A percentile compares a stretch with the other conserved stretches of the same genome.
Conservation (phyloP, 2,113 vertebrate species). For the Phyllostomus hastatus region DNA sequence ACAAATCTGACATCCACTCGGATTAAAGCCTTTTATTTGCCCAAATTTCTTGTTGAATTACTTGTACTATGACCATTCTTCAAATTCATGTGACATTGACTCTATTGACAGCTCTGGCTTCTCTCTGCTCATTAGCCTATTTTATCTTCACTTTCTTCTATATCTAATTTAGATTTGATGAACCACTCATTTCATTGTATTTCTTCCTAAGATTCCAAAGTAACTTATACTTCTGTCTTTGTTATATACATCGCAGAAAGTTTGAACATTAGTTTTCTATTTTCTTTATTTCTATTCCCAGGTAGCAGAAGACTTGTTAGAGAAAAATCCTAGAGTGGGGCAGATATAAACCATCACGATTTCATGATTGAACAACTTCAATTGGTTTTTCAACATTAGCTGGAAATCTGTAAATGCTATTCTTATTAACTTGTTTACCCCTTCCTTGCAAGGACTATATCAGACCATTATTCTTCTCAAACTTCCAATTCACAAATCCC, state of each 20-base stretch:
- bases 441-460: not conserved
- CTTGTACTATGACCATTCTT: not conserved
- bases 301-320: not conserved
- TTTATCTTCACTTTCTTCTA: not conserved
- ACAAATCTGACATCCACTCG: not conserved
- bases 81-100: not conserved
- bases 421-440: not conserved
- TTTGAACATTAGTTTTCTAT: not conserved
- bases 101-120: not conserved
- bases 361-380: not conserved
- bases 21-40: not conserved
- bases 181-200: not conserved
- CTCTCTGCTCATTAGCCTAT: not conserved
- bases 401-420: not conserved
- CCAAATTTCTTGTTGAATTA: not conserved
- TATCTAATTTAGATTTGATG: not conserved
- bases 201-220: not conserved
- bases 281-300: not conserved
- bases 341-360: not conserved
- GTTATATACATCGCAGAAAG: not conserved
- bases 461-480: not conserved
- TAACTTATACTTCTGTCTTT: not conserved
- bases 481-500: not conserved
- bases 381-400: not conserved
- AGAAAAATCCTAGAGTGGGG: not conserved